Base-by-base conservation (phyloP, 2,888 invertebrate genomes). In the Cenopis cana region DNA sequence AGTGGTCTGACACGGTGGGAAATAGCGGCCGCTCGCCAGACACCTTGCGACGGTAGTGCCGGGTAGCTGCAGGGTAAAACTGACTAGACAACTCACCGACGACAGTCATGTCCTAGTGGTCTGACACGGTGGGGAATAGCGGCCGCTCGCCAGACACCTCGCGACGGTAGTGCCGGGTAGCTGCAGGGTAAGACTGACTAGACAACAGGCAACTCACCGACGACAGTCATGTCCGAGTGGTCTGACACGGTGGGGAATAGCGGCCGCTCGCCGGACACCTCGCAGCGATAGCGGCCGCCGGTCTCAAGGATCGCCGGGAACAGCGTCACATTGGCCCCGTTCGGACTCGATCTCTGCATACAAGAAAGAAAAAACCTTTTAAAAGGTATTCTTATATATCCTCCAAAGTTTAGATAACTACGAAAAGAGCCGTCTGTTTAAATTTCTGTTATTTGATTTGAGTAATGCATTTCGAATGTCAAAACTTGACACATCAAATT, bases 21-120 rank as follows among this genome's bases (percentile, higher is more conserved):
- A 97, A 97, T 73, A 96, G 95, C 41, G 97, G 96, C 74, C 96
- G 94, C n/a, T n/a, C n/a, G n/a, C n/a, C n/a, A n/a, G 96, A 96
- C 75, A 96, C 96, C 87, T 97, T 96, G 84, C 96, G 96, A 75
- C 96, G 94, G 89, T 96, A 96, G 73, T 96, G 93, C 57, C 97
- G 10, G 50, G 12, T 41, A 41, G 12, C 0, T 41, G 38, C 38
- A 12, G 38, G 12, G 10, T 41, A 41, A 14, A 12, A 41, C 38
- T 4, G 38, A 41, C 38, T 41, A 41, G 11, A 36, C 18, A n/a
- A 73, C 95, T 94, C 91, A 96, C 96, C 96, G 73, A 96, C 95
- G 79, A 96, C 96, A 78, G 94, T 89, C 96, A 96, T 96, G 83
- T 96, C 96, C 62, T 95, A 94, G 84, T 96, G 95, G 82, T 96